Percentiles rank a stretch among this genome's conserved stretches.
These are phyloP conservation scores for Clistopyga incitator DNA, from an alignment of 2,888 invertebrate genomes.

Conservation along the genomic window DNA sequence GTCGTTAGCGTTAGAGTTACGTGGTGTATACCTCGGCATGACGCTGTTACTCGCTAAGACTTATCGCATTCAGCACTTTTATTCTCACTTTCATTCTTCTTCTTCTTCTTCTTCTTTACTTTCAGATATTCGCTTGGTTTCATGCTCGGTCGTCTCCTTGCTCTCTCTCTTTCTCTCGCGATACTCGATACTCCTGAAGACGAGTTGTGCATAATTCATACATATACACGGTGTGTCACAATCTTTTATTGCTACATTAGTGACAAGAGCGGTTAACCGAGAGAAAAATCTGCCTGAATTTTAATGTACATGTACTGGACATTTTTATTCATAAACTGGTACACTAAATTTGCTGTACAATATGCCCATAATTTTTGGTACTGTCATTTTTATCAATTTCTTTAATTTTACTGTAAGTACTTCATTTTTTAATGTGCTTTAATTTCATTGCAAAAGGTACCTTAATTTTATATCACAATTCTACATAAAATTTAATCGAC, in stretches of 20 bases:
- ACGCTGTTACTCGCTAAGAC: conserved; percentile 47
- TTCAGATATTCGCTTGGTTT: conserved; percentile 21
- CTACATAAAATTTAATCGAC: too few relatives aligned
- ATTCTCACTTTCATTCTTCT: not conserved
- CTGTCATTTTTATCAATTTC: too few relatives aligned
- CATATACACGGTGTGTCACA: conserved; percentile 1
- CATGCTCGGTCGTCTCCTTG: conserved; percentile 1
- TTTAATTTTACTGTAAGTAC: too few relatives aligned
- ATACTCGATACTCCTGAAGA: conserved; percentile 26
- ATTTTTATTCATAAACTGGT: too few relatives aligned
- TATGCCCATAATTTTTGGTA: too few relatives aligned
- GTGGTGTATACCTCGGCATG: conserved; percentile 24
- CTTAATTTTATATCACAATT: too few relatives aligned
- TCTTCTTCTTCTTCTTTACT: not conserved
- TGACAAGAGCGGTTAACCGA: not conserved
- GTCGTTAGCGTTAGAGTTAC: conserved; percentile 40
- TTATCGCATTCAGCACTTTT: conserved; percentile 51
- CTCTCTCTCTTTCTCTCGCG: not conserved
- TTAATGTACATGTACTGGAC: too few relatives aligned
- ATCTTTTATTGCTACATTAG: not conserved
- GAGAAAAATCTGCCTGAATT: too few relatives aligned
- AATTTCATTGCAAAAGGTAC: too few relatives aligned
- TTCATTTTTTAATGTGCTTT: too few relatives aligned
- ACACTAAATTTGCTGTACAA: too few relatives aligned
- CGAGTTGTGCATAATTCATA: conserved; percentile 32